Evolutionary conservation across 1,140 invertebrate species (phyloP).

Genomic region (Papilio helenus): DNA sequence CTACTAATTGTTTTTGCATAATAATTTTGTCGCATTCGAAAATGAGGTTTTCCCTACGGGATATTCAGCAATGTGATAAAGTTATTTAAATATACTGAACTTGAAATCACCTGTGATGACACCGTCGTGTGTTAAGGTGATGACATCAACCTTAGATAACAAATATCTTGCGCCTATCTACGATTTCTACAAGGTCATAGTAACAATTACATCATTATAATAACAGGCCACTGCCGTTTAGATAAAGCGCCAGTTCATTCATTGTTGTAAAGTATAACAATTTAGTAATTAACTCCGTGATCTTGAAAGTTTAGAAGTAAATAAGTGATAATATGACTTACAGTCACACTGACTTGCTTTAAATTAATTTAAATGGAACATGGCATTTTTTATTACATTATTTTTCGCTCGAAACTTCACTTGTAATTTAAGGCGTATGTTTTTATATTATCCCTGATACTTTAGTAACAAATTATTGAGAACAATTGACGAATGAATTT

Average conservation of each 20-base stretch:
- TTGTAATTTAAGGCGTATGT: background rate
- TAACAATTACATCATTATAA: slow-evolving; percentile 30
- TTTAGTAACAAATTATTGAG: too few relatives aligned
- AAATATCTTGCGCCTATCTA: slow-evolving; percentile 21
- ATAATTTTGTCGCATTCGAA: too few relatives aligned
- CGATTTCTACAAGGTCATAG: slow-evolving; percentile 29
- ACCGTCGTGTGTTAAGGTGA: background rate
- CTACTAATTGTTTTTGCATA: too few relatives aligned
- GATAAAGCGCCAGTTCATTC: slow-evolving; percentile 31
- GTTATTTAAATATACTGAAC: background rate
- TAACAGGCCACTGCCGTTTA: slow-evolving; percentile 32
- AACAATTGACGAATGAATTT: too few relatives aligned
- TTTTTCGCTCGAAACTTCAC: background rate
- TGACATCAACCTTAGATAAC: slow-evolving; percentile 17
- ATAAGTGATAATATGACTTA: background rate
- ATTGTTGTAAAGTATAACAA: slow-evolving; percentile 32
- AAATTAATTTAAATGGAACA: background rate
- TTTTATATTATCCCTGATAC: too few relatives aligned
- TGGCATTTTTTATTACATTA: background rate
- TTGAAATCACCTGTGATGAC: slow-evolving; percentile 13
- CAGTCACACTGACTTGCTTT: slow-evolving; percentile 14
- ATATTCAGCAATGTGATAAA: background rate
- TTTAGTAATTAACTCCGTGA: slow-evolving; percentile 26
- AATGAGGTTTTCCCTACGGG: background rate
- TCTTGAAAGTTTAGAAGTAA: slow-evolving; percentile 28